These are phyloP conservation scores for Ephydatia muelleri DNA, from an alignment of 37 sponge, comb jelly and placozoan species.

Conservation along the genomic window DNA sequence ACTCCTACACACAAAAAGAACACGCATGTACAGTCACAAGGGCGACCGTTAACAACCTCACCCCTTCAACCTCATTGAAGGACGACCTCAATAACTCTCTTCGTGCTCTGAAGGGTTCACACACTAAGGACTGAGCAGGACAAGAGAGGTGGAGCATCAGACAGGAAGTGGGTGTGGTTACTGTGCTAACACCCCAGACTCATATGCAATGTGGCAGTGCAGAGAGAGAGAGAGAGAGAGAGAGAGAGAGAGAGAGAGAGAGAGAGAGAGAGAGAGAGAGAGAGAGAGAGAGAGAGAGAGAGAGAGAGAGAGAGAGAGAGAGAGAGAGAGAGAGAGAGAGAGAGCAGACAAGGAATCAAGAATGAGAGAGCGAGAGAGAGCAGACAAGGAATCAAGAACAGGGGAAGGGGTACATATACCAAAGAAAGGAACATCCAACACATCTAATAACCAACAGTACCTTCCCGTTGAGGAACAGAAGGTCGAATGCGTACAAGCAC, in stretches of 20 bases:
- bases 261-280: background rate
- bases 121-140: conserved; percentile 70
- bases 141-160: background rate
- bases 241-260: background rate
- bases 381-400: background rate
- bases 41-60: conserved; percentile 28
- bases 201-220: background rate
- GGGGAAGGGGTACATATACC: background rate
- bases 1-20: conserved; percentile 63
- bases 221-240: background rate
- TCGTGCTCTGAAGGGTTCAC: conserved; percentile 76
- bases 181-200: background rate
- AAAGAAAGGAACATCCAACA: background rate
- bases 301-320: background rate
- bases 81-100: conserved; percentile 78
- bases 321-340: background rate
- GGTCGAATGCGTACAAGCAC: conserved; percentile 95
- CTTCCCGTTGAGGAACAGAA: conserved; percentile 94
- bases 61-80: conserved; percentile 91
- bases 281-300: background rate
- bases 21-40: background rate
- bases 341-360: background rate
- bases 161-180: background rate
- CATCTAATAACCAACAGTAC: conserved; percentile 16
- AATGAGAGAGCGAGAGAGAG: background rate